A percentile compares a stretch with the other conserved stretches of the same genome.
Evolutionary conservation across 2,113 vertebrate genomes (phyloP).

Genomic region (Lutjanus erythropterus): DNA sequence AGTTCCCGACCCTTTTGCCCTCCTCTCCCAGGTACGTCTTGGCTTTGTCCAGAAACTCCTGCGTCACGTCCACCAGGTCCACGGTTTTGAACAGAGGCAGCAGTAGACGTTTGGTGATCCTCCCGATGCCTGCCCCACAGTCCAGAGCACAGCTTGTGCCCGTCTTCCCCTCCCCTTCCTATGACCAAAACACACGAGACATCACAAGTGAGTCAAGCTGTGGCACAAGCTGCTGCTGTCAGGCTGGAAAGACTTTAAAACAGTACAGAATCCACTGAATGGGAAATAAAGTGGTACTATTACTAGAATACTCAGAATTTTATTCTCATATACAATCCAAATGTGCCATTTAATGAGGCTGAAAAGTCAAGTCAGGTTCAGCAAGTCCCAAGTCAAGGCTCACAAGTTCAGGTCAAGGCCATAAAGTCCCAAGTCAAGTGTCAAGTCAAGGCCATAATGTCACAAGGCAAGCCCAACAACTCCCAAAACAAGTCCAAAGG

Average conservation of each 20-base stretch:
- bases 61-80: constrained; percentile 96
- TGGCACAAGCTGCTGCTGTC: background rate
- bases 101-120: constrained; percentile 95
- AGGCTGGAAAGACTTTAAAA: background rate
- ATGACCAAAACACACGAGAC: background rate
- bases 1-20: constrained; percentile 90
- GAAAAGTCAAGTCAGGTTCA: no score
- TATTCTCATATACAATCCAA: background rate
- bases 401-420: no score
- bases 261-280: background rate
- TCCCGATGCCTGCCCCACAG: constrained; percentile 94
- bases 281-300: background rate
- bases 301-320: background rate
- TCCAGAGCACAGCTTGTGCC: constrained; percentile 90
- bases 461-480: background rate
- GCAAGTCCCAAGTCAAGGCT: no score
- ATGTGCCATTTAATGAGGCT: background rate
- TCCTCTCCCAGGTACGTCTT: constrained; percentile 93
- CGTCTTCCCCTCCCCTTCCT: constrained; percentile 91
- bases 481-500: background rate
- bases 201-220: background rate
- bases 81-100: constrained; percentile 92
- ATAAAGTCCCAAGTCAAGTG: no score
- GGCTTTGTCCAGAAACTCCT: constrained; percentile 94
- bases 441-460: no score